Conservation (phyloP, 2,113 vertebrate species). For the Gopherus flavomarginatus region DNA sequence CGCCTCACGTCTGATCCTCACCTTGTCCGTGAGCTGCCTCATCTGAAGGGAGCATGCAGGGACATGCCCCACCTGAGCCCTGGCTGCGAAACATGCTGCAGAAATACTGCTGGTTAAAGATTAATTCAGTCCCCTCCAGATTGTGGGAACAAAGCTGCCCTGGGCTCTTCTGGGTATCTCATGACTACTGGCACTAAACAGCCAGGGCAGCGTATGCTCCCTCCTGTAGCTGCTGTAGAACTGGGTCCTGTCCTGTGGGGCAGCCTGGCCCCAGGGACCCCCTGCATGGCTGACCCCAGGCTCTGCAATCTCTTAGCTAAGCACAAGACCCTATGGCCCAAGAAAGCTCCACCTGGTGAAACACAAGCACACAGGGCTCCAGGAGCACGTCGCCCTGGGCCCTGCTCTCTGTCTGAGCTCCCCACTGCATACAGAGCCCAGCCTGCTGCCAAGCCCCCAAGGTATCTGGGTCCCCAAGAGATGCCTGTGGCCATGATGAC, state of each 20-base stretch:
- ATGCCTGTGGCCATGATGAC: neutral
- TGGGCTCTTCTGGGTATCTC: neutral
- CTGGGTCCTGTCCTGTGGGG: neutral
- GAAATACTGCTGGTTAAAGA: neutral
- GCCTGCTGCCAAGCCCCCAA: neutral
- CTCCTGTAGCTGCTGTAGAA: neutral
- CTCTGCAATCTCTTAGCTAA: neutral
- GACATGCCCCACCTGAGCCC: neutral
- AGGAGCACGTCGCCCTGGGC: neutral
- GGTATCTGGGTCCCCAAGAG: neutral
- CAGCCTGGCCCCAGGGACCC: neutral
- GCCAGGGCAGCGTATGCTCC: neutral
- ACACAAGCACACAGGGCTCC: accelerated
- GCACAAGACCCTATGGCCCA: neutral
- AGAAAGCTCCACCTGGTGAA: neutral
- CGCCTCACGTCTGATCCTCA: neutral
- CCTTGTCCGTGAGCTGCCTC: neutral
- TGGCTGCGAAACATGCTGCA: neutral
- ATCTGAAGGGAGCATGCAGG: too few relatives aligned
- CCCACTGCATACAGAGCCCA: too few relatives aligned
- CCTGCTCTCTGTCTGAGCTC: neutral
- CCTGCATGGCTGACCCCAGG: neutral
- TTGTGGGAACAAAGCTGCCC: neutral
- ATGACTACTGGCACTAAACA: neutral
- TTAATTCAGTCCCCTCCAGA: neutral